Conservation (phyloP, 2,888 invertebrate species). For the Campoplex capitator region DNA sequence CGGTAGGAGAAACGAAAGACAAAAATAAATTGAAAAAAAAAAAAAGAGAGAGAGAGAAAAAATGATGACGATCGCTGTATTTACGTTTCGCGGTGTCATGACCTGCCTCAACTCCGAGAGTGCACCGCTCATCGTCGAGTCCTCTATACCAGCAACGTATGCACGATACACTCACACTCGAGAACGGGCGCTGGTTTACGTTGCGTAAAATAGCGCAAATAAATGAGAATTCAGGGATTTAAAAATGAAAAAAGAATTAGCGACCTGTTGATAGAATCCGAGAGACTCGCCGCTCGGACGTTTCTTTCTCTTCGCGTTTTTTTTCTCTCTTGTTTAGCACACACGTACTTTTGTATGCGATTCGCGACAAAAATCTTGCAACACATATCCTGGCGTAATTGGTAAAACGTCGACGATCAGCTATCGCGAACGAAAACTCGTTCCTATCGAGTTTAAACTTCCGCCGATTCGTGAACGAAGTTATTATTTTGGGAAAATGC, state of each 20-base stretch:
- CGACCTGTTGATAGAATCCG: slow-evolving; percentile 12
- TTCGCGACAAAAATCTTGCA: slow-evolving; percentile 25
- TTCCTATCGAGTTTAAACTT: not conserved
- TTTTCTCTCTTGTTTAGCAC: not conserved
- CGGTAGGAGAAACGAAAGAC: not conserved
- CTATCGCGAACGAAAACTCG: not conserved
- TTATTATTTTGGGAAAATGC: not conserved
- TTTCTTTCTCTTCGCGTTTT: not conserved
- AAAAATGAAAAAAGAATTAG: not conserved
- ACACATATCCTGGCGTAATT: slow-evolving; percentile 32
- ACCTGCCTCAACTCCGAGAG: slow-evolving; percentile 58
- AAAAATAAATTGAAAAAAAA: not conserved
- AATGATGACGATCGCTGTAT: slow-evolving; percentile 8
- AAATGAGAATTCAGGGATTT: slow-evolving; percentile 1
- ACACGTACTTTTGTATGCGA: slow-evolving; percentile 31
- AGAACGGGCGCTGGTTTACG: not conserved
- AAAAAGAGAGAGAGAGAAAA: not conserved
- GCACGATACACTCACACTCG: not conserved
- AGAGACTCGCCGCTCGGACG: not conserved
- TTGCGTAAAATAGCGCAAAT: not conserved
- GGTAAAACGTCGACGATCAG: slow-evolving; percentile 7
- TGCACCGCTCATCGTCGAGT: slow-evolving; percentile 13
- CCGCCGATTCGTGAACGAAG: not conserved
- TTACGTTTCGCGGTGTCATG: slow-evolving; percentile 47
- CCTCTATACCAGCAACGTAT: not conserved